Base-by-base conservation (phyloP, 2,888 invertebrate genomes). In the Colletes collaris region DNA sequence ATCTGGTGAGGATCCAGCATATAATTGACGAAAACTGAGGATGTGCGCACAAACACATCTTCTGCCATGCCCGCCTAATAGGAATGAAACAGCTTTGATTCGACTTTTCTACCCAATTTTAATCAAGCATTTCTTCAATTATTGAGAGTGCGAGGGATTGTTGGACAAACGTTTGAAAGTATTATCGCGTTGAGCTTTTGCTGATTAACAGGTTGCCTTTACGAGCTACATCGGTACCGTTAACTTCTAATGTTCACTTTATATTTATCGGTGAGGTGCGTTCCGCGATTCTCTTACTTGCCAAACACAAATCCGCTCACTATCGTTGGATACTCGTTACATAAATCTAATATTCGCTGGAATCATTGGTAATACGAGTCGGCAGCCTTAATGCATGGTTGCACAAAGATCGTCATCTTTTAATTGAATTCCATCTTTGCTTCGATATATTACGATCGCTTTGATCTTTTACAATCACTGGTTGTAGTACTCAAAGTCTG, bases 101-200 rank as follows among this genome's bases (percentile, higher is more conserved):
- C 62, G 49, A n/a, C 77, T 58, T 72, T 83, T 78, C 11, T 85
- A 19, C 11, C 79, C 74, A 16, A 81, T 56, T 53, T 68, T 73
- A 58, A n/a, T 76, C 77, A 3, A 88, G 19, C 13, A 2, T 50
- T 44, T 63, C 52, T 58, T 68, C 27, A 3, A 68, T 74, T n/a
- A n/a, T n/a, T n/a, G 63, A 5, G 13, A n/a, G n/a, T n/a, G n/a
- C 63, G 66, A 7, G 68, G 63, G 11, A 50, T 60, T n/a, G 50
- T 56, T 19, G 82, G 86, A 65, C 76, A 79, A 0, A 89, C n/a
- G n/a, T n/a, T n/a, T n/a, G n/a, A n/a, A 7, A 88, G 60, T n/a
- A 74, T 69, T 46, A 74, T 56, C n/a, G 5, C 74, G 56, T 53
- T 78, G 49, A 10, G 50, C 53, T 55, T 52, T 44, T n/a, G 6